Base-by-base conservation (phyloP, 2,797 vertebrate genomes). In the Glossophaga mutica region DNA sequence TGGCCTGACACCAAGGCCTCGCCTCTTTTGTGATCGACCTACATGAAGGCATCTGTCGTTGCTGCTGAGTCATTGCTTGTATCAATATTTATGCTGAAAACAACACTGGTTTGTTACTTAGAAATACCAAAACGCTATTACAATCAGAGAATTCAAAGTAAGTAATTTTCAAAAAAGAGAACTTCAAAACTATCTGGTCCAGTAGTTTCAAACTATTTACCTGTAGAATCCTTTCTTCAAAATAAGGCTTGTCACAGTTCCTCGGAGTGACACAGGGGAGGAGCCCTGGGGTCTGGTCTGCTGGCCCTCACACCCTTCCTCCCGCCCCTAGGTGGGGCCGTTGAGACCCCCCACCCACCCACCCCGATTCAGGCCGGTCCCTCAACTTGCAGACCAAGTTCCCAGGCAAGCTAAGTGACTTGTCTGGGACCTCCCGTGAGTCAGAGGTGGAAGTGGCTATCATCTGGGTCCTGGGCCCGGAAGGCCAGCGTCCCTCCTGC, bases 131-230 rank as follows among this genome's bases (percentile, higher is more conserved):
- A 52, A 81, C 73, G 44, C 24, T 87, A 22, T 68, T 42, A 65
- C 11, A 77, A 82, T 76, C 37, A 65, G 57, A 92, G 24, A 88
- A 57, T 67, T 87, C 65, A 52, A 87, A 94, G 10, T 55, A 24
- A 26, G 55, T 71, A 21, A 82, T 62, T 81, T 89, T 91, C 52
- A 70, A 74, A 87, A 87, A 70, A 32, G 34, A 34, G 19, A 94
- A 78, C 10, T 77, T 74, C 37, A 74, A 67, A 73, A 87, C 29
- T 29, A 32, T 15, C 29, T 46, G 34, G 48, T 46, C 65, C 71
- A 46, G 18, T 50, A 37, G 46, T 50, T 90, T 78, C 24, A 18
- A 44, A 26, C 67, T 79, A 48, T 91, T 65, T 77, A 44, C 21
- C 73, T 78, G 2, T 6, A 52, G 74, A 71, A 18, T 57, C 22